Base-by-base conservation (phyloP, 2,797 vertebrate genomes). In the Poeciliopsis presidionis region DNA sequence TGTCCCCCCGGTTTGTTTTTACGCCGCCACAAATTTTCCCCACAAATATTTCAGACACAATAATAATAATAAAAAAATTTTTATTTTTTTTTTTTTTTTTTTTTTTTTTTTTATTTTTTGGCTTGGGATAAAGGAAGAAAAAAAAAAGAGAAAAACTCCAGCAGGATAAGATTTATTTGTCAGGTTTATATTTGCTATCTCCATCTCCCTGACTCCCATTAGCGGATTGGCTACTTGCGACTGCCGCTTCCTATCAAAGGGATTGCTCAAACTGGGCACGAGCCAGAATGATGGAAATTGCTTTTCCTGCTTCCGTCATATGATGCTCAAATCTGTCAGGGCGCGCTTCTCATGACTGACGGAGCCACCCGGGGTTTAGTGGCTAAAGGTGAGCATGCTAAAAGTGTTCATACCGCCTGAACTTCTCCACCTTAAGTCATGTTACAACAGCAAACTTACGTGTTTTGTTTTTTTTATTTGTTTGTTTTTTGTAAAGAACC, bases 241-340 rank as follows among this genome's bases (percentile, higher is more conserved):
- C 75, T 77, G 82, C 67, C 43, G 72, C 69, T 86, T 88, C 71
- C 79, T 88, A 84, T 90, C 88, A 87, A 80, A 85, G 88, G 84
- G 82, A 69, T 81, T 72, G 79, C 79, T 53, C 84, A 87, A 90
- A 87, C 70, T 61, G 84, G 67, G 74, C 53, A 79, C 11, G 25
- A 86, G 79, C 79, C 88, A 90, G 76, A 83, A 88, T 49, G 85
- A 86, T 88, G 79, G 55, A 87, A 92, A 90, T 89, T 55, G 90
- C 87, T 93, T 91, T 87, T 77, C 84, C 87, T 85, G 90, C 84
- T 85, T 70, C 86, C 76, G 72, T 81, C 77, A 71, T 72, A 70
- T 82, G 81, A 80, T 30, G 12, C 71, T 41, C 9, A 28, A 57
- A 14, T 67, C 53, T 87, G 55, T 71, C 74, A 74, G 80, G 80